Conservation (phyloP, 2,113 vertebrate species). For the Clarias macrocephalus region DNA sequence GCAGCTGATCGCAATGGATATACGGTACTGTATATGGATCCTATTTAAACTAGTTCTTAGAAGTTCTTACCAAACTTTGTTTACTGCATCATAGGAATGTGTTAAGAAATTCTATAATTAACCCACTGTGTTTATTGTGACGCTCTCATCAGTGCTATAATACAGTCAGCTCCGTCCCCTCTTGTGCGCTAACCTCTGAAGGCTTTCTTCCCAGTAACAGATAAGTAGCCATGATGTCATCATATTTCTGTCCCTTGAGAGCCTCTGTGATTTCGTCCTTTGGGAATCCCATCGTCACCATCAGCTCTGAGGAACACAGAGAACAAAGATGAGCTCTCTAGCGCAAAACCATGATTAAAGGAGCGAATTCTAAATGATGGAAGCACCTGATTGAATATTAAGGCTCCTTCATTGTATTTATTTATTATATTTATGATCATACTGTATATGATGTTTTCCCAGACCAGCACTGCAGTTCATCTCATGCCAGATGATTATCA, state of each 20-base stretch:
- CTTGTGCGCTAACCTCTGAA: conserved; percentile 81
- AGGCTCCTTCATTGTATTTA: not conserved
- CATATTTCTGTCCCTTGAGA: conserved; percentile 88
- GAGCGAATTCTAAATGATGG: not conserved
- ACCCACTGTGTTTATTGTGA: not conserved
- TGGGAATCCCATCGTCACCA: conserved; percentile 98
- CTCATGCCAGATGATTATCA: not conserved
- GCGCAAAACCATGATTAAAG: not conserved
- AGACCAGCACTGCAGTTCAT: not conserved
- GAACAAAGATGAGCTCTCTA: conserved; percentile 6
- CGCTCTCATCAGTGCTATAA: not conserved
- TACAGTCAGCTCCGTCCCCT: not conserved
- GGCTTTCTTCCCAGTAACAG: conserved; percentile 92
- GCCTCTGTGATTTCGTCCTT: conserved; percentile 95
- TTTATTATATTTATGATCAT: not conserved
- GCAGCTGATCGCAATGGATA: not conserved
- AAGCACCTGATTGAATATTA: not conserved
- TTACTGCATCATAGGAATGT: not conserved
- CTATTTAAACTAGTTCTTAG: too few species aligned
- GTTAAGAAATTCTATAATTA: not conserved
- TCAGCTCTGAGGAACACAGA: conserved; percentile 78
- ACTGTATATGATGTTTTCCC: not conserved
- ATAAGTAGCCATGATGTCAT: conserved; percentile 97
- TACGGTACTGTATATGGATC: not conserved
- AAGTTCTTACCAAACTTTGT: not conserved